Base-by-base conservation (phyloP, 2,888 invertebrate genomes). In the Pollenia angustigena region DNA sequence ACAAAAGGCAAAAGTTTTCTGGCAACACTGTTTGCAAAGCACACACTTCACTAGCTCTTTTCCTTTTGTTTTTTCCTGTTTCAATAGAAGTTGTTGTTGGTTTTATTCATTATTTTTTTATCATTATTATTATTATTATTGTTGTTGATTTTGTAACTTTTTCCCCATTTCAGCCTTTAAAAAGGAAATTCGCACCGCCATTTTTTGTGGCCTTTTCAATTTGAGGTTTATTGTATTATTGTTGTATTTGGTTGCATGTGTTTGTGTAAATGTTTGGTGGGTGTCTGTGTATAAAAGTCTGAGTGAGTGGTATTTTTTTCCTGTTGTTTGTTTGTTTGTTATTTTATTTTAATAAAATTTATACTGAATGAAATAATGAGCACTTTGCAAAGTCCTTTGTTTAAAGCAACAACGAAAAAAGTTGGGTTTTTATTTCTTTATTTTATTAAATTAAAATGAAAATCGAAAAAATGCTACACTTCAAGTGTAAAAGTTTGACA, bases 171-270 rank as follows among this genome's bases (percentile, higher is more conserved):
- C 32, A 81, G 64, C 58, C 80, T 81, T 81, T 50, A 72, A 87
- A 91, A 91, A 89, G 89, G 90, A 91, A 92, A 90, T 92, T 91
- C 91, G 92, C 92, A 90, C 92, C 92, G 92, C 92, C 92, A 92
- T 92, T 93, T 92, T 91, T 91, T 92, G 90, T 92, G 32, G 87
- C 69, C 82, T 66, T 84, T 87, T 81, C 64, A 86, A 81, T 72
- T 85, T 85, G 79, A 64, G 78, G 72, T 71, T 82, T 86, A 32
- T 86, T 75, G 48, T 75, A 68, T 60, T 76, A 76, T 79, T 78
- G 64, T 46, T 42, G 69, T 46, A n/a, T 60, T 18, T 84, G 83
- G 54, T 16, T 66, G 58, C 60, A 8, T 68, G 60, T 48, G 6
- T 62, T 32, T 32, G 6, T 32, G 52, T 42, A 40, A 8, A 48